Conservation (phyloP, 1,140 invertebrate genomes). For the Drosophila malerkotliana region DNA sequence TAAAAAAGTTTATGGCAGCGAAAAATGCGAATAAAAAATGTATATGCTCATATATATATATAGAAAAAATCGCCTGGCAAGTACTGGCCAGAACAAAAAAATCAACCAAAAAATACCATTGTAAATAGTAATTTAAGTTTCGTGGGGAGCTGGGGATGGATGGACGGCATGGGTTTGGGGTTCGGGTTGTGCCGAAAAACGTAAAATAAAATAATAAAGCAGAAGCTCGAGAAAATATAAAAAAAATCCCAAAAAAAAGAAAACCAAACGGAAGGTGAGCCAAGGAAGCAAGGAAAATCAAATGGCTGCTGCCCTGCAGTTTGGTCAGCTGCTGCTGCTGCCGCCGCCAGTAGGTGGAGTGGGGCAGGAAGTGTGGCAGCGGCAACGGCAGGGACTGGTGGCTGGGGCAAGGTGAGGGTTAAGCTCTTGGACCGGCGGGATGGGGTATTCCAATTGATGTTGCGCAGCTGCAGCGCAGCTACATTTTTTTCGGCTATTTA, state of each 20-base stretch:
- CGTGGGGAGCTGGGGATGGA: slow-evolving; percentile 17
- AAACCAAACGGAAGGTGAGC: slow-evolving; percentile 72
- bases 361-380: background rate
- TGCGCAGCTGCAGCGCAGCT: slow-evolving; percentile 40
- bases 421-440: slow-evolving; percentile 22
- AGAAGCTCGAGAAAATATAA: slow-evolving; percentile 26
- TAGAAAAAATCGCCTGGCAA: slow-evolving; percentile 47
- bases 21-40: slow-evolving; percentile 61
- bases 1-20: slow-evolving; percentile 58
- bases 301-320: slow-evolving; percentile 47
- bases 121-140: slow-evolving; percentile 82
- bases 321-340: slow-evolving; percentile 4
- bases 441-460: slow-evolving; percentile 43
- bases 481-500: slow-evolving; percentile 78
- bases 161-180: slow-evolving; percentile 27
- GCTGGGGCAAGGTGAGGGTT: slow-evolving; percentile 32
- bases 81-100: slow-evolving; percentile 34
- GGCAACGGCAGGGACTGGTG: background rate
- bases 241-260: background rate
- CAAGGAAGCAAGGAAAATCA: slow-evolving; percentile 75
- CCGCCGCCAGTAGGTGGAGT: background rate
- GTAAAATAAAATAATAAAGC: slow-evolving; percentile 37
- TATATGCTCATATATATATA: slow-evolving; percentile 23
- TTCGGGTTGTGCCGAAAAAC: slow-evolving; percentile 41
- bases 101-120: slow-evolving; percentile 62